Evolutionary conservation across 2,113 vertebrate species (phyloP).

Genomic region (Ivindomyrus marchei): DNA sequence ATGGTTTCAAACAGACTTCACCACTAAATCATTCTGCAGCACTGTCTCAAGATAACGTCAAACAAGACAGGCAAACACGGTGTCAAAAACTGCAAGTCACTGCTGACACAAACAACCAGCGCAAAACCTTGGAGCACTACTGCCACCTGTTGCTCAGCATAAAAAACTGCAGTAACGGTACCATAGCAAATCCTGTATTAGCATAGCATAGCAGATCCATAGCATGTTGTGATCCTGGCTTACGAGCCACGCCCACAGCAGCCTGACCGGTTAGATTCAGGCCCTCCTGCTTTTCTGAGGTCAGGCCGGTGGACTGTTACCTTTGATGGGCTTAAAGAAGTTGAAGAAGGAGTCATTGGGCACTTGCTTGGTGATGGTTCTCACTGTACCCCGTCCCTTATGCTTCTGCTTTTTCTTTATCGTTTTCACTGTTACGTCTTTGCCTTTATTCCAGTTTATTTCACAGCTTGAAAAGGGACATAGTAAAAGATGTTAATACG

Average conservation of each 20-base stretch:
- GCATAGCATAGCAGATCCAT: background rate
- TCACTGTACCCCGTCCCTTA: constrained; percentile 89
- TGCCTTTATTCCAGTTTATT: constrained; percentile 95
- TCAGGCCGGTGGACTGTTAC: constrained; percentile 48
- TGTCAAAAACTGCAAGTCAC: constrained; percentile 10
- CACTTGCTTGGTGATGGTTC: constrained; percentile 91
- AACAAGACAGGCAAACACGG: background rate
- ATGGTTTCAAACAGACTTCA: background rate
- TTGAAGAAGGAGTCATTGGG: constrained; percentile 97
- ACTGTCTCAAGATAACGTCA: background rate
- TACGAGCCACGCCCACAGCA: background rate
- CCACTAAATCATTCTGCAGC: background rate
- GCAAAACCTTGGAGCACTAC: constrained; percentile 16
- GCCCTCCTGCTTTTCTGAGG: background rate
- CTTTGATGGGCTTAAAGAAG: constrained; percentile 92
- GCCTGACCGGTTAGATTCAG: background rate
- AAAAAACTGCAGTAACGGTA: background rate
- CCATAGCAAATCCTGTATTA: background rate
- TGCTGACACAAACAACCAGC: background rate
- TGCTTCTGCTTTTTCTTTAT: constrained; percentile 99
- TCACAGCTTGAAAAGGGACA: constrained; percentile 66
- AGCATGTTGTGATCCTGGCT: background rate
- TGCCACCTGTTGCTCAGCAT: constrained; percentile 48
- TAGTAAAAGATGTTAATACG: background rate
- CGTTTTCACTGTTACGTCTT: constrained; percentile 91